These are phyloP conservation scores for Rhinolophus ferrumequinum DNA, from an alignment of 2,113 vertebrate genomes.

Conservation along the genomic window DNA sequence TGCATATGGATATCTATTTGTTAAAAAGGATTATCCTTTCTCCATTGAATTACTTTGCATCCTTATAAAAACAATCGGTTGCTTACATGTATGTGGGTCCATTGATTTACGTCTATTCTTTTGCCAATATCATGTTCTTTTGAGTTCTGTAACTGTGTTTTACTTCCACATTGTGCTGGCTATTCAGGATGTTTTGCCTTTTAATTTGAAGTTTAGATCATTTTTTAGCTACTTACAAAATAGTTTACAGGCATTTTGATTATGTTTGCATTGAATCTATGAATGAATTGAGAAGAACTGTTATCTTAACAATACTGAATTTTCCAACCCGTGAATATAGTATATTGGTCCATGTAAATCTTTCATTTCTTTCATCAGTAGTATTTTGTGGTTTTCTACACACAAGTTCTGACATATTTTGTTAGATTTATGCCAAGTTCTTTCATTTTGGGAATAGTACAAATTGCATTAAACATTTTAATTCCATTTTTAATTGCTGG, in stretches of 20 bases:
- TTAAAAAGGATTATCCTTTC: not conserved
- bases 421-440: too few species aligned
- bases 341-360: not conserved
- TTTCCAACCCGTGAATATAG: not conserved
- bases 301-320: too few species aligned
- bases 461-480: too few species aligned
- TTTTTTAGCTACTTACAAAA: not conserved
- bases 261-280: not conserved
- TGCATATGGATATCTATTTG: not conserved
- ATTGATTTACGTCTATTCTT: not conserved
- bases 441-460: too few species aligned
- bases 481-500: too few species aligned
- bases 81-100: not conserved
- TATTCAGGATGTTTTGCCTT: too few species aligned
- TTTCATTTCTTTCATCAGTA: not conserved
- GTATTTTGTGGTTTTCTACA: not conserved
- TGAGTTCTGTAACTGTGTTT: not conserved
- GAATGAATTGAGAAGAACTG: not conserved
- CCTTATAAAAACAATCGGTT: not conserved
- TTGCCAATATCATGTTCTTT: not conserved
- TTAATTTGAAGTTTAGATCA: not conserved
- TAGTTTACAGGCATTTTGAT: not conserved
- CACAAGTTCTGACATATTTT: not conserved
- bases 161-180: too few species aligned
- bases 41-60: not conserved